phyloP scores from a whole-genome alignment of 2,888 invertebrate genomes.

The Eurytoma adleriae region DNA sequence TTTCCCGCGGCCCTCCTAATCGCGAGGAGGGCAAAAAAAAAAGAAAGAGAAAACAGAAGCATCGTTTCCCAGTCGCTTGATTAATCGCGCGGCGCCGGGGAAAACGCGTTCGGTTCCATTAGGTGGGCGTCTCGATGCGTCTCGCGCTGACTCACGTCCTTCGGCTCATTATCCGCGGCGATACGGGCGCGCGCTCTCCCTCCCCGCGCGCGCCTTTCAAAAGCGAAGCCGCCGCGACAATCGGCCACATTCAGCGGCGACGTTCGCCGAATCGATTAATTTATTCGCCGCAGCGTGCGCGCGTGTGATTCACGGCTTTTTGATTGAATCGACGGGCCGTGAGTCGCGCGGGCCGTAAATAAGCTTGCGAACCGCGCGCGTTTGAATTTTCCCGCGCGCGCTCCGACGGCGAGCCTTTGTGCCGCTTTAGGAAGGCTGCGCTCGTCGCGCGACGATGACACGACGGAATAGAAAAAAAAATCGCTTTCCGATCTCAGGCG shows the following conservation, averaged over 20 bases:
- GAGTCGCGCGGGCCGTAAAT: conserved; percentile 3
- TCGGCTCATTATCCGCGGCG: neutral
- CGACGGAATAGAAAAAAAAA: too few species aligned
- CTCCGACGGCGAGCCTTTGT: too few species aligned
- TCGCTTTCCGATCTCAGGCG: too few species aligned
- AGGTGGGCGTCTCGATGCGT: neutral
- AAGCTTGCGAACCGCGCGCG: too few species aligned
- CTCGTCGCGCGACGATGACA: too few species aligned
- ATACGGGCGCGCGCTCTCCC: neutral
- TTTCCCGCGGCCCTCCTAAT: too few species aligned
- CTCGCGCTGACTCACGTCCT: conserved; percentile 2
- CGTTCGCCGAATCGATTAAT: conserved; percentile 43
- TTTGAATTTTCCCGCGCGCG: too few species aligned
- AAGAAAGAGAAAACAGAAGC: too few species aligned
- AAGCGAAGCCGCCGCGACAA: neutral
- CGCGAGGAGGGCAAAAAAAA: too few species aligned
- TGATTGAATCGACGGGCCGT: conserved; percentile 50
- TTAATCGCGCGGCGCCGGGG: neutral
- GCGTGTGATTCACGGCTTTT: conserved; percentile 46
- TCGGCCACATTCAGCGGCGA: neutral
- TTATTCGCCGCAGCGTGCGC: conserved; percentile 9
- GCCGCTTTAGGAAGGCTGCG: too few species aligned
- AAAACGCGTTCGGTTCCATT: neutral
- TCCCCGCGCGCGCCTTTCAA: too few species aligned
- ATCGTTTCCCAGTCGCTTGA: too few species aligned